Evolutionary conservation across 2,797 vertebrate genomes (phyloP).

Genomic region (Enteromius viviparus): DNA sequence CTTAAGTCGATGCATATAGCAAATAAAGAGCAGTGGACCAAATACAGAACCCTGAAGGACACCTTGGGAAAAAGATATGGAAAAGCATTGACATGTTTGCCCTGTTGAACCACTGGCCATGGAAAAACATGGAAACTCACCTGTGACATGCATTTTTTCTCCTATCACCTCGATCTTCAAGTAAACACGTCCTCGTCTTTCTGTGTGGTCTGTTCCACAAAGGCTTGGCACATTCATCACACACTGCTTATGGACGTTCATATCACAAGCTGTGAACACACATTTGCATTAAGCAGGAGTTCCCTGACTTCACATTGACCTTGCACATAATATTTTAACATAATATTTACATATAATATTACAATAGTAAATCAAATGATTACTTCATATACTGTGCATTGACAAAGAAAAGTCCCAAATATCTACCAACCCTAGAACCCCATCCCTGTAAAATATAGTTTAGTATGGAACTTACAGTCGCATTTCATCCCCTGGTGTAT

Average conservation of each 20-base stretch:
- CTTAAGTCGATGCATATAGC: neutral
- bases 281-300: conserved; percentile 7
- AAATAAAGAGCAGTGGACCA: neutral
- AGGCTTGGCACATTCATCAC: conserved; percentile 97
- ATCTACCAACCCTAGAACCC: neutral
- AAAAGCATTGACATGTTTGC: neutral
- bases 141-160: conserved; percentile 89
- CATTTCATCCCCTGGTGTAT: conserved; percentile 68
- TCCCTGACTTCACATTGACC: neutral
- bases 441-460: neutral
- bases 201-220: conserved; percentile 93
- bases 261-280: conserved; percentile 89
- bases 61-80: neutral
- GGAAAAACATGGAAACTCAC: conserved; percentile 67
- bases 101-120: neutral
- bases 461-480: conserved; percentile 59
- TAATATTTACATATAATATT: neutral
- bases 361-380: neutral
- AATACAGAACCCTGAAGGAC: neutral
- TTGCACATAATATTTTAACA: neutral
- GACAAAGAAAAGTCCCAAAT: neutral
- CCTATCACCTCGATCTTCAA: conserved; percentile 88
- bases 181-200: conserved; percentile 89
- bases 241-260: conserved; percentile 96
- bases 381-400: neutral